These are phyloP conservation scores for Pseudolaguvia tuberculata DNA, from an alignment of 2,113 vertebrate species.

Conservation along the genomic window DNA sequence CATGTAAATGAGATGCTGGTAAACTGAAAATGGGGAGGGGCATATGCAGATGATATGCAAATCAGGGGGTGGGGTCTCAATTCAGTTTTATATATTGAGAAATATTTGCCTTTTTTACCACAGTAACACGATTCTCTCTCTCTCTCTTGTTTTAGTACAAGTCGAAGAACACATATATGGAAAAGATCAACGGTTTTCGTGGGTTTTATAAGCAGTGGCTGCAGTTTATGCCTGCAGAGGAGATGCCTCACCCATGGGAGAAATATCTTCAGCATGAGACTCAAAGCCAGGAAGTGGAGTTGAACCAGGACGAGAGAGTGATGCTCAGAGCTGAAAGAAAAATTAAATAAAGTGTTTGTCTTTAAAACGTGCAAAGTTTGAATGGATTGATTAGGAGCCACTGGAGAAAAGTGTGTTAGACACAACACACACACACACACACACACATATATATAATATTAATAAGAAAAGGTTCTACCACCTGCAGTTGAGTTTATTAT, in stretches of 20 bases:
- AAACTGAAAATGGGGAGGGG: neutral
- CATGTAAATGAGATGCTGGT: too few species aligned
- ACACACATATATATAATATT: too few species aligned
- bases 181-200: slow-evolving; percentile 89
- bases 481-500: too few species aligned
- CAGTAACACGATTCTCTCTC: too few species aligned
- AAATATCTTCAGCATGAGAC: slow-evolving; percentile 58
- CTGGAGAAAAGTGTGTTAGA: too few species aligned
- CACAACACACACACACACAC: too few species aligned
- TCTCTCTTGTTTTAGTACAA: slow-evolving; percentile 70
- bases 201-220: slow-evolving; percentile 90
- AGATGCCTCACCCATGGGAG: slow-evolving; percentile 75
- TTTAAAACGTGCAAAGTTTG: too few species aligned
- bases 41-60: neutral
- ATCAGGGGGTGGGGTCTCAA: neutral
- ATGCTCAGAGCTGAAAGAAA: neutral
- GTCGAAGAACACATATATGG: slow-evolving; percentile 81
- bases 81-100: too few species aligned
- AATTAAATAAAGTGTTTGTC: neutral
- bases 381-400: too few species aligned
- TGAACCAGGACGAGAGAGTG: neutral
- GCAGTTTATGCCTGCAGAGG: slow-evolving; percentile 74
- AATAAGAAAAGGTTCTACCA: too few species aligned
- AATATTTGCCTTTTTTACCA: too few species aligned
- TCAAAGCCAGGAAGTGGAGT: slow-evolving; percentile 7